Base-by-base conservation (phyloP, 1,140 invertebrate species). In the Cheumatopsyche charites region DNA sequence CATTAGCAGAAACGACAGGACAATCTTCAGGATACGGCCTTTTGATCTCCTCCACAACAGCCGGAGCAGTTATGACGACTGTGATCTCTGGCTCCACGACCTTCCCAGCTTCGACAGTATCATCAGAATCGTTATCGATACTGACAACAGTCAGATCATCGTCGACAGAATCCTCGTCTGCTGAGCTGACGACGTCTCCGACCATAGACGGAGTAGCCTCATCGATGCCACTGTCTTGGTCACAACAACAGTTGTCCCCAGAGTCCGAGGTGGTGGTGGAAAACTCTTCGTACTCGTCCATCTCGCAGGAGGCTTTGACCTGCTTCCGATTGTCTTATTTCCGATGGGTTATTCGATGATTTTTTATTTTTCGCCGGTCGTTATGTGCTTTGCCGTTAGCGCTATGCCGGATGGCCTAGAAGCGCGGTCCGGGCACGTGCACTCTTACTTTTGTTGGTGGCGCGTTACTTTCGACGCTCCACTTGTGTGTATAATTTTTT, bases 1-100 rank as follows among this genome's bases (percentile, higher is more conserved):
- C 82, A 52, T 85, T 85, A 58, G 83, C 82, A 0, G 82, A 84
- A 73, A 85, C 83, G 67, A 85, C 83, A 11, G 83, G 83, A 70
- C 83, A 85, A 73, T 84, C 82, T 42, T 85, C 82, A 12, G 79
- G 52, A 62, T 62, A 17, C 36, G 62, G 52, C 17, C 36, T 58
- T 23, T 58, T 58, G 9, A 25, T 19, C 9, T 58, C 55, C 4
- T 47, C 29, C 29, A 36, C 26, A n/a, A n/a, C n/a, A 41, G 49
- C 68, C 15, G 21, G 67, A 68, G 17, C 23, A 79, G 0, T 79
- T 80, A 62, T 79, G 29, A 36, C 29, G 3, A 36, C 80, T 73
- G 81, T 80, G 25, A 23, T 12, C 29, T 45, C 71, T 5, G 26
- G 47, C 13, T 17, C 23, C 17, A n/a, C 29, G 3, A 36, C 3